Base-by-base conservation (phyloP, 2,888 invertebrate genomes). In the Laspeyria flexula region DNA sequence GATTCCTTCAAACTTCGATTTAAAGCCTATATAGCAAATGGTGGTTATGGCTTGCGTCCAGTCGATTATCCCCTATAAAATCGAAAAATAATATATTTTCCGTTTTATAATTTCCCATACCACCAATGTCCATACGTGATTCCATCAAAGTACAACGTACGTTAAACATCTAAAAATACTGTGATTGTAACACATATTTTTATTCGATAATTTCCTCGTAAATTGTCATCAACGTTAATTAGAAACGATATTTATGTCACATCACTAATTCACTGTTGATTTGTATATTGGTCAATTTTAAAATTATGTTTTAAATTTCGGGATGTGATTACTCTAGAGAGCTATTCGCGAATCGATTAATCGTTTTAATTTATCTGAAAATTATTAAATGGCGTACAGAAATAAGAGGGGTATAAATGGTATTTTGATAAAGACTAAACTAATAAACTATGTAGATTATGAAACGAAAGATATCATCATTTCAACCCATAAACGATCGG, bases 191-290 rank as follows among this genome's bases (percentile, higher is more conserved):
- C 29, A 12, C 10, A 37, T 30, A n/a, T 23, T 23, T 38, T 16
- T 25, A 25, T 39, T 11, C 6, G 15, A 31, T 12, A 15, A 31
- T 38, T 23, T 9, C 15, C 30, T 25, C 7, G 25, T 6, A 25
- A 25, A 25, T 25, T 3, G 9, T 12, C 13, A 18, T 40, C 34
- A 46, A 47, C 37, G 41, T 38, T 50, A 53, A 48, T 46, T 43
- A 29, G 12, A 1, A 46, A 55, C 51, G 44, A 56, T 66, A 41
- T 62, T 62, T 53, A 66, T 57, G 40, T 50, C 54, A 60, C 67
- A 52, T 45, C 54, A 54, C 53, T 61, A 59, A 52, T 61, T 21
- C n/a, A n/a, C n/a, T n/a, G 2, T 18, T 2, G 46, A 66, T 58
- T 51, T 55, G 51, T 48, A 31, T 16, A 12, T 13, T 13, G 37